Conservation (phyloP, 2,888 invertebrate genomes). For the Eupithecia inturbata region DNA sequence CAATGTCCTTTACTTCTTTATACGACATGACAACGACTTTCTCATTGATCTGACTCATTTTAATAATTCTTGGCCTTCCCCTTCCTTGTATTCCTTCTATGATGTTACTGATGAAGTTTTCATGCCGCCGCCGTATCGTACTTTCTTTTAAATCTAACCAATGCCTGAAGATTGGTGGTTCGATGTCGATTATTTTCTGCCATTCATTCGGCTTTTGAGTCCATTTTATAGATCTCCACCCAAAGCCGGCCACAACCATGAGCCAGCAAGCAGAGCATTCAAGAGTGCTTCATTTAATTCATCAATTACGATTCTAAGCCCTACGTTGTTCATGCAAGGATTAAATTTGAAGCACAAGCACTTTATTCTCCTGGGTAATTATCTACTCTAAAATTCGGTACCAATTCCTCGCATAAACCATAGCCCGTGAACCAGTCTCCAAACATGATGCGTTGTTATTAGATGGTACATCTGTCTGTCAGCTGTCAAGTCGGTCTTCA, state of each 20-base stretch:
- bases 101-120: too few species aligned
- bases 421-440: conserved; percentile 15
- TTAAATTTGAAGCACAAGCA: neutral
- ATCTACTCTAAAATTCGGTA: neutral
- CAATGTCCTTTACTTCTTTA: too few species aligned
- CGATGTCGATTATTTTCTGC: neutral
- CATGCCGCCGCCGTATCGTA: too few species aligned
- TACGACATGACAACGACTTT: too few species aligned
- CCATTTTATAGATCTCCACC: neutral
- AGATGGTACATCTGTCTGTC: conserved; percentile 35
- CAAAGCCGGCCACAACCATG: neutral
- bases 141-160: neutral
- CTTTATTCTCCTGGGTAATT: neutral
- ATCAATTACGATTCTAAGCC: neutral
- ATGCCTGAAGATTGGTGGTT: neutral
- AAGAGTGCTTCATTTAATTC: neutral
- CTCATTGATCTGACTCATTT: too few species aligned
- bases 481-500: conserved; percentile 52
- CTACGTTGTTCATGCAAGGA: neutral
- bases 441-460: conserved; percentile 13
- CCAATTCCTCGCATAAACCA: neutral
- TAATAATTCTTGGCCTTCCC: too few species aligned
- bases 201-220: neutral
- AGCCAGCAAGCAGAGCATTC: neutral
- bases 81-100: too few species aligned